Evolutionary conservation across 2,888 invertebrate genomes (phyloP).

Genomic region (Eledona agricola): DNA sequence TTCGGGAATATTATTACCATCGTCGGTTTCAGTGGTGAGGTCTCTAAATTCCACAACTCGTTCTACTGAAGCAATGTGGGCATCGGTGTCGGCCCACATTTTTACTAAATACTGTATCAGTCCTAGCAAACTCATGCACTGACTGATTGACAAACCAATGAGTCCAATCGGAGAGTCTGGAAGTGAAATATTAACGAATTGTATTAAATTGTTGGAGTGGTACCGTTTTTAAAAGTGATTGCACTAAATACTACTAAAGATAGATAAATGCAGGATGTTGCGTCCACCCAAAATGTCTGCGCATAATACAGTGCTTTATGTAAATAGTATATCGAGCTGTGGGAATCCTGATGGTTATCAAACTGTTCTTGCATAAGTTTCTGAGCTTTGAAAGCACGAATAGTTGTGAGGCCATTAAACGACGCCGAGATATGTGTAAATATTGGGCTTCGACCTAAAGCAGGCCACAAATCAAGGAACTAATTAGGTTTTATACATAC

Average conservation of each 20-base stretch:
- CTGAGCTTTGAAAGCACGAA: constrained; percentile 83
- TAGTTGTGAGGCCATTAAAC: constrained; percentile 85
- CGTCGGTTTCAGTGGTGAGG: constrained; percentile 28
- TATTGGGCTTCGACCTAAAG: constrained; percentile 86
- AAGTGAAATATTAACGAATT: not conserved
- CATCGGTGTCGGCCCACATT: constrained; percentile 81
- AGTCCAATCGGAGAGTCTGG: not conserved
- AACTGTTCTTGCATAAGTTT: constrained; percentile 77
- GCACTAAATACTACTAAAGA: not conserved
- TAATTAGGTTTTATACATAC: constrained; percentile 68
- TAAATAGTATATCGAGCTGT: constrained; percentile 84
- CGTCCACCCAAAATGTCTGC: not conserved
- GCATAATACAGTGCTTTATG: not conserved
- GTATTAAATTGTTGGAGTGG: not conserved
- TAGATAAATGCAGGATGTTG: not conserved
- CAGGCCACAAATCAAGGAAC: not conserved
- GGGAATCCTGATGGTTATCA: constrained; percentile 78
- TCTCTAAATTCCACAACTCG: constrained; percentile 14
- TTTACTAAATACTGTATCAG: constrained; percentile 69
- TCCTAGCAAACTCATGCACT: constrained; percentile 71
- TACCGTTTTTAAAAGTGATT: not conserved
- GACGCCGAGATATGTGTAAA: constrained; percentile 88
- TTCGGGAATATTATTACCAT: constrained; percentile 52
- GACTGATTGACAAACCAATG: constrained; percentile 73
- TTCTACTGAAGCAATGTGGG: constrained; percentile 59